Percentiles rank a stretch among this genome's conserved stretches.
phyloP scores from a whole-genome alignment of 2,113 vertebrate genomes.

The Morone saxatilis region DNA sequence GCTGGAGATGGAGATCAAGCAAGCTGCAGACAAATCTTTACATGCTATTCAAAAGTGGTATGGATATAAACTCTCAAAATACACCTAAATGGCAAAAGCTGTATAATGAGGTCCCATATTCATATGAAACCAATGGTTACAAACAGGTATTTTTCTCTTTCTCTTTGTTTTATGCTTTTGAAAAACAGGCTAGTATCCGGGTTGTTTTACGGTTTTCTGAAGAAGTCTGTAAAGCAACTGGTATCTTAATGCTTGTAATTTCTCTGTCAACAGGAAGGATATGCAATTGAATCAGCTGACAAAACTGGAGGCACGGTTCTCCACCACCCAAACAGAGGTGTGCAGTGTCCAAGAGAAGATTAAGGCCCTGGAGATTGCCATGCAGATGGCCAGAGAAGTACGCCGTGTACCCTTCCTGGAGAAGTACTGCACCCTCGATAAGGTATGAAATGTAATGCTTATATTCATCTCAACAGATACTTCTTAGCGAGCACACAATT shows the following conservation, averaged over 20 bases:
- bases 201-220: background rate
- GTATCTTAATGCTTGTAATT: background rate
- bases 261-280: slow-evolving; percentile 80
- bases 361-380: slow-evolving; percentile 79
- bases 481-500: background rate
- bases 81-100: background rate
- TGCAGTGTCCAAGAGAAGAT: slow-evolving; percentile 81
- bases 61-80: background rate
- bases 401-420: slow-evolving; percentile 77
- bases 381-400: slow-evolving; percentile 87
- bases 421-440: slow-evolving; percentile 76
- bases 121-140: background rate
- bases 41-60: slow-evolving; percentile 74
- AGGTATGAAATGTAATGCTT: slow-evolving; percentile 51
- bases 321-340: slow-evolving; percentile 71
- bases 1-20: slow-evolving; percentile 72
- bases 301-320: slow-evolving; percentile 72
- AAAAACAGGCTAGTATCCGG: background rate
- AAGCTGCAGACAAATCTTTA: slow-evolving; percentile 58
- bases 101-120: background rate
- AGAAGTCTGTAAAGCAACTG: background rate
- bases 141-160: background rate
- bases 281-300: slow-evolving; percentile 79
- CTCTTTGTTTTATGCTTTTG: background rate
- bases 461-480: background rate